Evolutionary conservation across 2,797 vertebrate species (phyloP), one percentile per base, ranked within the genome.

Genomic region (Aulostomus chinensis): DNA sequence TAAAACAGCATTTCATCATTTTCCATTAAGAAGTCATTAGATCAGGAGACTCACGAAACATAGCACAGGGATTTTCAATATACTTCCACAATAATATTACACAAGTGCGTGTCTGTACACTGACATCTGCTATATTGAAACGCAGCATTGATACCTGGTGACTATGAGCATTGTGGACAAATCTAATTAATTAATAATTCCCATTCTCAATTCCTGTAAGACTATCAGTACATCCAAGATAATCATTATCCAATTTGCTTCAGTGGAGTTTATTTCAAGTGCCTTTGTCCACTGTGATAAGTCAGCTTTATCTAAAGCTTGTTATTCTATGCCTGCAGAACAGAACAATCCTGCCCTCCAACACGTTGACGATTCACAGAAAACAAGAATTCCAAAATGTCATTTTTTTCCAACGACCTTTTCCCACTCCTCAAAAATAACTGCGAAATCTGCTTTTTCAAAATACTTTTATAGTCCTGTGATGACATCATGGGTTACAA

Each of bases 181-280:
- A 26, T 33, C 2, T 34, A 34, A 67, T 46, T 16, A 54, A 64
- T 25, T 32, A 32, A 65, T 48, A 9, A 54, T 48, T 64, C 45
- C 10, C 50, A 9, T 52, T 48, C n/a, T 42, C 40, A 33, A 20
- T 47, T 43, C 69, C 53, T 52, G 33, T 35, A 17, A 42, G 21
- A 80, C 68, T 30, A 58, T 54, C 50, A 58, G 38, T 30, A 36
- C 12, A 64, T 61, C 9, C 18, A 69, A 33, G 32, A 41, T 58
- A 33, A 49, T 54, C 21, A 60, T 73, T 33, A 70, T 66, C 29
- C 18, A 32, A 52, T 46, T 47, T 26, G 37, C 46, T 33, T 66
- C 35, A 55, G 40, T 36, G 9, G 24, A 62, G 40, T 42, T 38
- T 24, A 50, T 59, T 63, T 37, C 15, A 33, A 18, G 33, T 12